phyloP scores from a whole-genome alignment of 2,888 invertebrate genomes.

The Drosophila anomalata region DNA sequence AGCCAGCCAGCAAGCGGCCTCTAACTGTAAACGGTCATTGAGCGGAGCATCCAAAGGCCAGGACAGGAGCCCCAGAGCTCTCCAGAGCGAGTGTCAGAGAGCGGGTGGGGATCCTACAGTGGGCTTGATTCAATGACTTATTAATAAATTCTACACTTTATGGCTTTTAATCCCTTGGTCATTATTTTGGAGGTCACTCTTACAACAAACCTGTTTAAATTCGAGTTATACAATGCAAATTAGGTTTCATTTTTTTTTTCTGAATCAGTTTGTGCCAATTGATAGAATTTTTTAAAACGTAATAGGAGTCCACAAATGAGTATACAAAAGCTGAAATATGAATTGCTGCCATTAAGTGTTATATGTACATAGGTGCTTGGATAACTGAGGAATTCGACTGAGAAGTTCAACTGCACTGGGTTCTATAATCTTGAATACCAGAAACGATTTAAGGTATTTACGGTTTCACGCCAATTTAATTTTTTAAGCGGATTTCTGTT shows the following conservation, averaged over 20 bases:
- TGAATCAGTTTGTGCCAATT: not conserved
- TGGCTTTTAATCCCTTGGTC: not conserved
- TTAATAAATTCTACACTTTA: not conserved
- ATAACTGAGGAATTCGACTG: slow-evolving; percentile 1
- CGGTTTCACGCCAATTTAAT: slow-evolving; percentile 26
- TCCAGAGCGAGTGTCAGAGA: slow-evolving; percentile 22
- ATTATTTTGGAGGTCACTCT: not conserved
- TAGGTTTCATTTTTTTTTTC: not conserved
- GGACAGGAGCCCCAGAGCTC: slow-evolving; percentile 20
- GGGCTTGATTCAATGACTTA: not conserved
- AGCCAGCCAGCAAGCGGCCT: slow-evolving; percentile 37
- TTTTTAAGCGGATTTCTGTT: slow-evolving; percentile 18
- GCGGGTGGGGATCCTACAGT: slow-evolving; percentile 39
- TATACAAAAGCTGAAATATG: not conserved
- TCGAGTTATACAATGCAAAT: not conserved
- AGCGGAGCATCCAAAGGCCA: slow-evolving; percentile 17
- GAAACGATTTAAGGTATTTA: slow-evolving; percentile 21
- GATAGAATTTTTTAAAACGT: not conserved
- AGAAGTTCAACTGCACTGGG: not conserved
- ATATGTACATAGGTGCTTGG: not conserved
- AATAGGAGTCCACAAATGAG: not conserved
- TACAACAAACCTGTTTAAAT: not conserved
- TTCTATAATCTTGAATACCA: slow-evolving; percentile 5
- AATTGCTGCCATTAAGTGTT: not conserved
- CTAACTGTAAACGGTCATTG: slow-evolving; percentile 66